Evolutionary conservation across 2,113 vertebrate genomes (phyloP).

Genomic region (mouse (Mus musculus)): GRCm39 chr7:62066501-62067000

Average conservation of each 20-base stretch:
- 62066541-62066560: neutral
- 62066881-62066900: neutral
- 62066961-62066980: neutral
- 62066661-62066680: neutral
- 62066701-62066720: neutral
- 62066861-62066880: neutral
- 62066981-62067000: neutral
- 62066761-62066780: neutral
- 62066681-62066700: neutral
- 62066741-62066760: neutral
- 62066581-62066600: neutral
- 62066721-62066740: neutral
- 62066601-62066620: neutral
- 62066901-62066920: conserved; percentile 20
- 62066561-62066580: neutral
- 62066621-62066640: neutral
- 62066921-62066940: neutral
- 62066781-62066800: conserved; percentile 6
- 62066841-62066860: neutral
- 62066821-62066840: neutral
- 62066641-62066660: neutral
- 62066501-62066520: neutral
- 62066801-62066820: neutral
- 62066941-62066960: neutral
- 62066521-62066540: neutral